Evolutionary conservation across 2,113 vertebrate species (phyloP).

Genomic region (Elephantulus edwardii): DNA sequence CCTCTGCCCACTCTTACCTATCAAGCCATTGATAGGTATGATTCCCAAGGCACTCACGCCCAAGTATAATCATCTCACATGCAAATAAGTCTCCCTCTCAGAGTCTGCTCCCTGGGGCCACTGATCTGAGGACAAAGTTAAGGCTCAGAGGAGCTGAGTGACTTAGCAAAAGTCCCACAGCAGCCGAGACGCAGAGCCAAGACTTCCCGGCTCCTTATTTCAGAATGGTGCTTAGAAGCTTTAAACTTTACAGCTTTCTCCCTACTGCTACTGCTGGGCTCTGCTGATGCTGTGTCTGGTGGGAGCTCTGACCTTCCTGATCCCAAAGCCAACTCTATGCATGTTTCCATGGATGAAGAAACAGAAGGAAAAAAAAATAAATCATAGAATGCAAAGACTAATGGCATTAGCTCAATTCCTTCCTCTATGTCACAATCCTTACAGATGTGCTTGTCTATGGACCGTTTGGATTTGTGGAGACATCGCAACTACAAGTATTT

Average conservation of each 20-base stretch:
- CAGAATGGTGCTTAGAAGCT: not conserved
- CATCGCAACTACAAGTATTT: not conserved
- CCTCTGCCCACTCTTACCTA: not conserved
- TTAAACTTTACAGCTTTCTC: not conserved
- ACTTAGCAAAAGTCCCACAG: not conserved
- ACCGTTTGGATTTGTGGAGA: not conserved
- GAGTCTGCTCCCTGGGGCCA: not conserved
- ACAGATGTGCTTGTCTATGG: rapidly evolving
- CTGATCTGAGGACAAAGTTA: not conserved
- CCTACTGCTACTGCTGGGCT: not conserved
- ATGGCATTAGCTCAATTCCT: not conserved
- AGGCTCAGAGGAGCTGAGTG: not conserved
- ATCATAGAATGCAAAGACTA: not conserved
- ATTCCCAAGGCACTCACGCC: not conserved
- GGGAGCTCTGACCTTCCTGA: not conserved
- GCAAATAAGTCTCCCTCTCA: not conserved
- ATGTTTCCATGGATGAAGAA: not conserved
- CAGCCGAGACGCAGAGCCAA: not conserved
- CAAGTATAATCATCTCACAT: not conserved
- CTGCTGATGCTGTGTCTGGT: not conserved
- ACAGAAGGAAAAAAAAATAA: not conserved
- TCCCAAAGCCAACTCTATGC: not conserved
- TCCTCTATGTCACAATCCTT: not conserved
- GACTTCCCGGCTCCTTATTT: not conserved
- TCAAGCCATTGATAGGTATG: too few relatives aligned